Percentiles rank a stretch among this genome's conserved stretches.
phyloP scores from a whole-genome alignment of 1,140 invertebrate genomes.

The Danaus plexippus region DNA sequence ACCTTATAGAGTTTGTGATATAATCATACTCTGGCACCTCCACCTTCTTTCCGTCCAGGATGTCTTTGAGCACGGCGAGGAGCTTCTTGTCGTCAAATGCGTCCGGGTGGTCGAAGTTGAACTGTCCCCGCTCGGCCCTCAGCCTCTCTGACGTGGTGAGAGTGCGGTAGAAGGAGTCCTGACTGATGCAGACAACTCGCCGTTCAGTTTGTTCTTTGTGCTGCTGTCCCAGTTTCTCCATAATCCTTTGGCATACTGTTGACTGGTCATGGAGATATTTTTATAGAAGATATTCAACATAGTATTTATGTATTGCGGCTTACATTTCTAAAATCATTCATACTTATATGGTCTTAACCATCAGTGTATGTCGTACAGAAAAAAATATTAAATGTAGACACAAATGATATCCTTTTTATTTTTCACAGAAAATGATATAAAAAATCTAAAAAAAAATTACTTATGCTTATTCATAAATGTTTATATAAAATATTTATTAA shows the following conservation, averaged over 20 bases:
- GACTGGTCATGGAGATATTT: slow-evolving; percentile 74
- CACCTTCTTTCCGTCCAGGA: slow-evolving; percentile 87
- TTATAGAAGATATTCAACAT: no score
- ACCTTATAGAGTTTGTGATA: slow-evolving; percentile 72
- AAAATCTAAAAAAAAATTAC: no score
- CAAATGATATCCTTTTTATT: no score
- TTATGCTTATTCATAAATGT: no score
- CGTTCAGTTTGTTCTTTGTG: slow-evolving; percentile 90
- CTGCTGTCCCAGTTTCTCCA: slow-evolving; percentile 92
- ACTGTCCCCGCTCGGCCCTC: slow-evolving; percentile 91
- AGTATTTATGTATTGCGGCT: no score
- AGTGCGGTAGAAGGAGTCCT: slow-evolving; percentile 96
- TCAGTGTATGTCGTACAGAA: no score
- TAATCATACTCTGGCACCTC: slow-evolving; percentile 94
- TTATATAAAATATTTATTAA: no score
- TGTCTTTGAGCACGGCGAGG: slow-evolving; percentile 82
- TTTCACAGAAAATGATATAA: no score
- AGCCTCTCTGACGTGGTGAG: slow-evolving; percentile 85
- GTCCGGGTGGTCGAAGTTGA: slow-evolving; percentile 98
- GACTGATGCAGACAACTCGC: slow-evolving; percentile 94
- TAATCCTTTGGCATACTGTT: slow-evolving; percentile 96
- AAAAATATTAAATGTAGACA: no score
- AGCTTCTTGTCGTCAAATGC: slow-evolving; percentile 92
- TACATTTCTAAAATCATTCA: no score
- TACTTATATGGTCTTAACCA: no score